phyloP scores from a whole-genome alignment of 2,113 vertebrate genomes.

The Phrynosoma platyrhinos region DNA sequence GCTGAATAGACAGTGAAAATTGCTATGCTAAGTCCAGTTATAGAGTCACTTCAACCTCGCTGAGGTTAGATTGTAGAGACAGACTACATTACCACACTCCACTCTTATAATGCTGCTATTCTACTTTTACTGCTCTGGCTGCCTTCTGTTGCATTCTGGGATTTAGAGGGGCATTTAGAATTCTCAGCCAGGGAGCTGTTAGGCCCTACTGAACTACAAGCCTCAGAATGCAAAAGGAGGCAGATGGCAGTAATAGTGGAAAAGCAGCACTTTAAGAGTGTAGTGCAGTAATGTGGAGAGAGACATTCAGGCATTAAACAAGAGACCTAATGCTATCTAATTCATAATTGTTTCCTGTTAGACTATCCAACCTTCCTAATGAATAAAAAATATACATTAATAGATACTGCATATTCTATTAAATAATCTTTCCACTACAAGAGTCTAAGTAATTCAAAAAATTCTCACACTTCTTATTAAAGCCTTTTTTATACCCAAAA shows the following conservation, averaged over 20 bases:
- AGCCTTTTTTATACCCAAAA: constrained; percentile 6
- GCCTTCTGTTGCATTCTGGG: too few species aligned
- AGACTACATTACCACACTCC: too few species aligned
- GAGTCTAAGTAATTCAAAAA: constrained; percentile 37
- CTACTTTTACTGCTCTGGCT: too few species aligned
- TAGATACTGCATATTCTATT: constrained; percentile 46
- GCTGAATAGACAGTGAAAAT: constrained; percentile 37
- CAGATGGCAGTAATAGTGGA: too few species aligned
- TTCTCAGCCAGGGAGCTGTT: too few species aligned
- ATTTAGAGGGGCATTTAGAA: too few species aligned
- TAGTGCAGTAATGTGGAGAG: background rate
- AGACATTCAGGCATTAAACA: constrained; percentile 43
- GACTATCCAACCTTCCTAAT: constrained; percentile 68
- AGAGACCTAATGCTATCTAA: constrained; percentile 40
- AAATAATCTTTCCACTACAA: constrained; percentile 51
- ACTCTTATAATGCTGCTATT: too few species aligned
- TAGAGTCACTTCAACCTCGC: constrained; percentile 43
- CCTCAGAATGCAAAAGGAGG: too few species aligned
- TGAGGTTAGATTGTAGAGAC: constrained; percentile 36
- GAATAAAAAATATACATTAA: constrained; percentile 56
- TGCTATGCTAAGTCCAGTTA: constrained; percentile 59
- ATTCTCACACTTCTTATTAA: background rate
- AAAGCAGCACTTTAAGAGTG: too few species aligned
- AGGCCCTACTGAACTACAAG: too few species aligned
- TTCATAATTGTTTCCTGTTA: constrained; percentile 61